Evolutionary conservation across 2,113 vertebrate genomes (phyloP), one percentile per base, ranked within the genome.

Genomic region (Grammomys dolichurus): DNA sequence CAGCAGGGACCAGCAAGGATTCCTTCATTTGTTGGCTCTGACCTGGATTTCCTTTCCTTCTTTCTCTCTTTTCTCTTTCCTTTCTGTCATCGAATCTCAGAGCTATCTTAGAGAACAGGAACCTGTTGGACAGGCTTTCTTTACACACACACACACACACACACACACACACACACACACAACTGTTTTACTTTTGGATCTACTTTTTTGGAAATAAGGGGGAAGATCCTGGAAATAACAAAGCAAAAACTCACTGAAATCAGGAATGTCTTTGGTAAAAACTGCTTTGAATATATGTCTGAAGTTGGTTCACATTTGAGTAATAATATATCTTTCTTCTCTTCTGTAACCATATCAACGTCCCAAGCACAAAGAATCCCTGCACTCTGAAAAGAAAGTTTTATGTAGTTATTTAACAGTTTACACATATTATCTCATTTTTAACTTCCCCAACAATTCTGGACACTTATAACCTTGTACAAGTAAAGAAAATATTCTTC

Each of bases 401-500:
- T 77, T 87, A 24, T 36, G 46, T 36, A 48, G n/a, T 31, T 93
- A 46, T 94, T 81, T 43, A 82, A 48, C 24, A 94, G 72, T 82
- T 88, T 48, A 33, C 20, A 89, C 91, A 89, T 46, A 75, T 24
- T 73, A 80, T 65, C 77, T 82, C 72, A 73, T 96, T 93, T 94
- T 95, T 92, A 65, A 80, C 56, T 51, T 65, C 91, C n/a, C 69
- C 48, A 89, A 51, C 81, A 81, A 63, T 31, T 36, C 54, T 63
- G 17, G 67, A 86, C 43, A 75, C 87, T 91, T 95, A 89, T 77
- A 94, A 89, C 60, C 17, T 69, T 58, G 77, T 51, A 33, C 43
- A 87, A 80, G 43, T 87, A 80, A 92, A 92, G 77, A 87, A 87
- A 97, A 75, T 56, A 81, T 24, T 91, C 77, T 89, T 86, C 81